phyloP scores from a whole-genome alignment of 1,140 invertebrate species.

The Aphis craccivora region DNA sequence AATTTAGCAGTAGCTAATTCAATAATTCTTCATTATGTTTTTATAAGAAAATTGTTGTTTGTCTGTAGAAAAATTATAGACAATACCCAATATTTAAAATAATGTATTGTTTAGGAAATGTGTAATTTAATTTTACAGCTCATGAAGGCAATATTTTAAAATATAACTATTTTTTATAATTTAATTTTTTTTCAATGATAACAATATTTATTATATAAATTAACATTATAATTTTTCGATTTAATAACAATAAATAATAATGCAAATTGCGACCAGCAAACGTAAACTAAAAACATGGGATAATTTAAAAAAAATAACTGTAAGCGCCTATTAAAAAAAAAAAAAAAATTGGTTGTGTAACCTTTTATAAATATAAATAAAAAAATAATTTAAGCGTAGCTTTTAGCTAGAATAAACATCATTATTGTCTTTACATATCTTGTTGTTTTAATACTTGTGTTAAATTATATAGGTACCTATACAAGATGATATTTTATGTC shows the following conservation, averaged over 20 bases:
- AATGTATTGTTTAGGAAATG: not conserved
- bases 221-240: too few species aligned
- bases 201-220: not conserved
- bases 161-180: not conserved
- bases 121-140: not conserved
- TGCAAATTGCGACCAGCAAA: not conserved
- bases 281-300: not conserved
- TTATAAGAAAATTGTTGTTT: too few species aligned
- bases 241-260: not conserved
- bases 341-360: not conserved
- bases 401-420: constrained; percentile 21
- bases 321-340: not conserved
- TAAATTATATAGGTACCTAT: not conserved
- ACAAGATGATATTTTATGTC: not conserved
- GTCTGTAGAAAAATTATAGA: too few species aligned
- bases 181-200: not conserved
- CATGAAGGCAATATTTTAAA: not conserved
- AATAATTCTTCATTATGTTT: too few species aligned
- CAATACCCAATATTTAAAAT: too few species aligned
- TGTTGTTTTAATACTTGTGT: not conserved
- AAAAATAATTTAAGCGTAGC: not conserved
- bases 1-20: too few species aligned
- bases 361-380: not conserved
- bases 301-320: not conserved
- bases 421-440: not conserved